phyloP scores from a whole-genome alignment of 2,113 vertebrate species.

The Sebastes schlegelii region DNA sequence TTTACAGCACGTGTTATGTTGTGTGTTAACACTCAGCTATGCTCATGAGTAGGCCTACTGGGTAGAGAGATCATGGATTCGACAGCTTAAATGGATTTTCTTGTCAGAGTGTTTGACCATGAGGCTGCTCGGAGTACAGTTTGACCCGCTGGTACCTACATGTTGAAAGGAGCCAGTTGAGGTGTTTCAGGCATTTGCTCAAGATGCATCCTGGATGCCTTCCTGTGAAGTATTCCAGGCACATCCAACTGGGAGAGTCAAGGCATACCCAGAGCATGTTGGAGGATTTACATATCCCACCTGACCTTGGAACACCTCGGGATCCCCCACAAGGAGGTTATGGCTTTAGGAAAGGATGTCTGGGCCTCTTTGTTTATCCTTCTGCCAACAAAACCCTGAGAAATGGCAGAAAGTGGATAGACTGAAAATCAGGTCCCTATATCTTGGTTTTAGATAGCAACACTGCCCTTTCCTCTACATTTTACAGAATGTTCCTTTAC shows the following conservation, averaged over 20 bases:
- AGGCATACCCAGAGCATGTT: not conserved
- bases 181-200: constrained; percentile 10
- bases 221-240: not conserved
- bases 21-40: not conserved
- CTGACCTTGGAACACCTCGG: not conserved
- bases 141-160: not conserved
- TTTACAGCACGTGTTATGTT: not conserved
- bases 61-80: not conserved
- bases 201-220: not conserved
- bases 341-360: not conserved
- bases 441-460: not conserved
- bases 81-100: not conserved
- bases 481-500: not conserved
- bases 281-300: not conserved
- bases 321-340: not conserved
- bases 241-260: not conserved
- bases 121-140: not conserved
- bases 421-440: not conserved
- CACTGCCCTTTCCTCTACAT: not conserved
- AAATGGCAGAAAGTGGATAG: not conserved
- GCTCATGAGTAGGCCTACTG: not conserved
- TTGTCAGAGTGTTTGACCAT: not conserved
- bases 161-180: not conserved
- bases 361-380: not conserved
- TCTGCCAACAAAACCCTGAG: not conserved